These are phyloP conservation scores for silkworm (Bombyx mori) DNA, from an alignment of 1,140 invertebrate genomes.

Conservation along the genomic window DNA sequence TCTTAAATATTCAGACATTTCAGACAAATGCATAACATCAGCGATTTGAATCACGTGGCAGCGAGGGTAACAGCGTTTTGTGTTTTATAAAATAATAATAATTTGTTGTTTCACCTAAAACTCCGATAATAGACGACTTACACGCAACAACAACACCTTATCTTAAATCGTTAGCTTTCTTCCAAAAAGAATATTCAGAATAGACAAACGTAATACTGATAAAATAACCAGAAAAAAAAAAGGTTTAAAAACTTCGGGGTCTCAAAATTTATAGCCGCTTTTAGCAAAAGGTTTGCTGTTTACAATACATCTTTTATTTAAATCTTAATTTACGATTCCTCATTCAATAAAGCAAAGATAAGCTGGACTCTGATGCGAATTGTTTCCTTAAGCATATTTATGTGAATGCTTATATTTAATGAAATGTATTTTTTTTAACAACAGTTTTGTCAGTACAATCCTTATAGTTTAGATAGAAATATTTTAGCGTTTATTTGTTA, in stretches of 20 bases:
- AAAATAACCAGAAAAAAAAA: conserved; percentile 30
- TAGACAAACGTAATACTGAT: conserved; percentile 27
- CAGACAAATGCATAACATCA: too few relatives aligned
- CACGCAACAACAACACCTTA: background rate
- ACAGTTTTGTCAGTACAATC: too few relatives aligned
- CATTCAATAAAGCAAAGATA: conserved; percentile 41
- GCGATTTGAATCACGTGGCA: too few relatives aligned
- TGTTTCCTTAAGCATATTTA: too few relatives aligned
- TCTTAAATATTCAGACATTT: too few relatives aligned
- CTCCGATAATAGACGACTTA: background rate
- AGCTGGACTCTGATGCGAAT: conserved; percentile 20
- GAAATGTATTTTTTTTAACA: too few relatives aligned
- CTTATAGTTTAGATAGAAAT: too few relatives aligned
- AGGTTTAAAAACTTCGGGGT: conserved; percentile 27
- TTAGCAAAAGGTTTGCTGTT: conserved; percentile 61
- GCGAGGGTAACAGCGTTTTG: too few relatives aligned
- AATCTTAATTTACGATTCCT: conserved; percentile 57
- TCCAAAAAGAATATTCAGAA: conserved; percentile 13
- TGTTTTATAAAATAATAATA: too few relatives aligned
- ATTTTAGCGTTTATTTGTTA: too few relatives aligned
- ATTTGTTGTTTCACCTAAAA: background rate
- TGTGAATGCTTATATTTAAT: too few relatives aligned
- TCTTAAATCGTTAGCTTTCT: conserved; percentile 10
- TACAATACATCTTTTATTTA: conserved; percentile 59
- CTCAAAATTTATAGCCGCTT: conserved; percentile 52